These are phyloP conservation scores for Cliona cf. orientalis DNA, from an alignment of 37 sponge, comb jelly and placozoan species.

Conservation along the genomic window DNA sequence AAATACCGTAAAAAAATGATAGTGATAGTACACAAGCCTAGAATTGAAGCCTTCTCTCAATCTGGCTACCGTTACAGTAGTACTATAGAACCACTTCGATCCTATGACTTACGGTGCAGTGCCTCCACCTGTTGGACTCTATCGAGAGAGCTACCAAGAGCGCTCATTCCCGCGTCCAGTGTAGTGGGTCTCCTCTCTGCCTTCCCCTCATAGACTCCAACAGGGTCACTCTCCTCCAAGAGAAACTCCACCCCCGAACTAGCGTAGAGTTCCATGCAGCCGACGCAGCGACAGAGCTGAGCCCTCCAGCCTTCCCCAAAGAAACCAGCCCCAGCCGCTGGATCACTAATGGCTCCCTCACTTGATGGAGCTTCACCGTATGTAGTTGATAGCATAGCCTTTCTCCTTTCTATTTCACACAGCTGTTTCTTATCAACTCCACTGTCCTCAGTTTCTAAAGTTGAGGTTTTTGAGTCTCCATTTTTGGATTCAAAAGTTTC, in stretches of 20 bases:
- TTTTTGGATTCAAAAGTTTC: neutral
- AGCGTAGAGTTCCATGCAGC: slow-evolving; percentile 71
- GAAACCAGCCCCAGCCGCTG: slow-evolving; percentile 43
- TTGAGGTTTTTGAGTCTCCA: neutral
- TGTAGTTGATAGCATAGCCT: neutral
- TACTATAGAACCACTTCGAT: neutral
- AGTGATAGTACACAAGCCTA: neutral
- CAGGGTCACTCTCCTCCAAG: slow-evolving; percentile 70
- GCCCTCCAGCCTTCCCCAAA: slow-evolving; percentile 71
- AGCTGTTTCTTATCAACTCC: neutral
- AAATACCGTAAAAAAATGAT: neutral
- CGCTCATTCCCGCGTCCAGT: slow-evolving; percentile 64
- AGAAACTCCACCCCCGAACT: slow-evolving; percentile 57
- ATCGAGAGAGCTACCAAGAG: slow-evolving; percentile 47
- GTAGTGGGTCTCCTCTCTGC: slow-evolving; percentile 27
- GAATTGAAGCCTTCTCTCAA: neutral
- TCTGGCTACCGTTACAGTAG: neutral
- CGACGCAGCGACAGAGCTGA: slow-evolving; percentile 63
- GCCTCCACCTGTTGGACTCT: slow-evolving; percentile 78
- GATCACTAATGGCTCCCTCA: no score
- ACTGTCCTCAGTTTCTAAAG: neutral
- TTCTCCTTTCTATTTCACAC: slow-evolving; percentile 36
- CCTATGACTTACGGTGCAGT: slow-evolving; percentile 59
- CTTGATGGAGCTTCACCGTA: neutral
- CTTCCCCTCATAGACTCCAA: slow-evolving; percentile 75